Base-by-base conservation (phyloP, 2,797 vertebrate genomes). In the Apogon hyalosoma region DNA sequence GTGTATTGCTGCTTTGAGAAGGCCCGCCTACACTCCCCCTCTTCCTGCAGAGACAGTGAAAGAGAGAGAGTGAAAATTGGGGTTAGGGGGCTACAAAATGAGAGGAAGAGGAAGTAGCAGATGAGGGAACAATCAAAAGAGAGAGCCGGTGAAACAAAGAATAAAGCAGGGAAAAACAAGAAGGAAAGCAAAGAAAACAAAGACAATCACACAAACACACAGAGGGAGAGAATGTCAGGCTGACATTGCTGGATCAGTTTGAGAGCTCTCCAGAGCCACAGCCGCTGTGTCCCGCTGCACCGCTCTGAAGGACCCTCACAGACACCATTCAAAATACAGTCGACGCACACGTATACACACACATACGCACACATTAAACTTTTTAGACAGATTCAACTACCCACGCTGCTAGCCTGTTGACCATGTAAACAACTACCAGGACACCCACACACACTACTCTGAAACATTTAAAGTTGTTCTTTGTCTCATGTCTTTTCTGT, bases 161-260 rank as follows among this genome's bases (percentile, higher is more conserved):
- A 69, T 53, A 39, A 79, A 64, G 63, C 31, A 46, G 49, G 63
- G 41, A 62, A 63, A 82, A 75, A 68, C 58, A 77, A 40, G 38
- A 51, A 47, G 58, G 50, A 72, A 51, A 66, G 57, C 1, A 5
- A 52, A n/a, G 49, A 74, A 78, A 76, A 75, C 56, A 78, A 78
- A 80, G 61, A 73, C 7, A 16, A 1, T 3, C 24, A 28, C 24
- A 28, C 24, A 28, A 4, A 28, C 24, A 28, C 40, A 13, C 12
- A 4, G 41, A 65, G 66, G 24, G 60, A 61, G 74, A 78, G 56
- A 87, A 91, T 91, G 92, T 92, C 90, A 91, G 59, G 72, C 80
- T 93, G 92, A 93, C 92, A 90, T 90, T 82, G 77, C 67, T 78
- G 80, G 51, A 83, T 85, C 18, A 39, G 52, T 83, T 71, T 77